Conservation (phyloP, 2,888 invertebrate species). For the Drosophila tripunctata region DNA sequence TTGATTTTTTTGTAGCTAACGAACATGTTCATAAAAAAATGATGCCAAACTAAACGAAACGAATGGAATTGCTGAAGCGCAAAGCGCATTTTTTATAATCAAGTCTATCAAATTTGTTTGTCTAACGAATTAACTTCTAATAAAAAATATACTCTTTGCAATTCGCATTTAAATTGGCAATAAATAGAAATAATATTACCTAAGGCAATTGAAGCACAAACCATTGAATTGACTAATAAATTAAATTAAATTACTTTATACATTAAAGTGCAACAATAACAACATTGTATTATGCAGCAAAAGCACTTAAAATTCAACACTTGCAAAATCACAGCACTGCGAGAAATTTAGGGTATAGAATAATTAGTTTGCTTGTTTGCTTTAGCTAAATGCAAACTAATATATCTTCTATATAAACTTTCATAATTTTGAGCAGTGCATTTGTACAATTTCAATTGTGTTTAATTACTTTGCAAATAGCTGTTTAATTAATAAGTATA, state of each 20-base stretch:
- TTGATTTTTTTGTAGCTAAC: conserved; percentile 24
- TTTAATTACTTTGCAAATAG: conserved; percentile 21
- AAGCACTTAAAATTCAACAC: neutral
- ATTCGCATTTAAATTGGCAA: neutral
- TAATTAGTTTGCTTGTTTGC: no score
- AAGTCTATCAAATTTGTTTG: conserved; percentile 17
- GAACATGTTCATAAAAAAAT: conserved; percentile 52
- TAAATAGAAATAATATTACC: neutral
- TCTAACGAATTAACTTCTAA: conserved; percentile 38
- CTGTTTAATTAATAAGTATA: conserved; percentile 34
- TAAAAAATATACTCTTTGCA: neutral
- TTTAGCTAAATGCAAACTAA: no score
- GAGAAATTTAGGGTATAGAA: neutral
- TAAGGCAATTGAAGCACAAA: conserved; percentile 1
- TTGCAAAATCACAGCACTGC: neutral
- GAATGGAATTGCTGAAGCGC: conserved; percentile 37
- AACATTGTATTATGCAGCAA: neutral
- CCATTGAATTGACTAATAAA: conserved; percentile 10
- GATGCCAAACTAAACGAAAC: neutral
- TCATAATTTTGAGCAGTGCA: neutral
- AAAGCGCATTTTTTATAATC: conserved; percentile 37
- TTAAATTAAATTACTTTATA: conserved; percentile 1
- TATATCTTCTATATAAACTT: neutral
- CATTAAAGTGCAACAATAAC: conserved; percentile 1
- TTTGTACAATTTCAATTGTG: conserved; percentile 8